phyloP scores from a whole-genome alignment of 2,888 invertebrate genomes.

The Tenthredo scrophulariae region DNA sequence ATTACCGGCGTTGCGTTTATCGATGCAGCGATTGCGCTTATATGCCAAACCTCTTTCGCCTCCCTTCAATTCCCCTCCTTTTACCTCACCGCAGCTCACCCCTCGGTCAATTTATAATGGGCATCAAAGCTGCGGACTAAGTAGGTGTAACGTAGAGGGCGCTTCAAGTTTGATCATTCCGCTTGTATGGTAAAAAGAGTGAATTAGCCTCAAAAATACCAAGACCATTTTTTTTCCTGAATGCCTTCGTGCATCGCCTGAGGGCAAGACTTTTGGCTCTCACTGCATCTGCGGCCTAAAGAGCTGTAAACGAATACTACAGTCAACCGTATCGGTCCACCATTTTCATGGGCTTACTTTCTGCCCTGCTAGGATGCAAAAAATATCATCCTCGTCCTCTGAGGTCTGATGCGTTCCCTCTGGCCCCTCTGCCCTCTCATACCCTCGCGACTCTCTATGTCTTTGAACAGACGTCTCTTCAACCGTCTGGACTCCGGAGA shows the following conservation, averaged over 20 bases:
- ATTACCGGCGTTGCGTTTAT: conserved; percentile 75
- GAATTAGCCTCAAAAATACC: not conserved
- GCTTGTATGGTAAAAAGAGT: conserved; percentile 3
- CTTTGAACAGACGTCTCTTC: conserved; percentile 29
- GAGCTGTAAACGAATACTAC: conserved; percentile 56
- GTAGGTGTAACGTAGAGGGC: conserved; percentile 14
- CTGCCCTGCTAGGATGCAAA: conserved; percentile 66
- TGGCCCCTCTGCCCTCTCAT: not conserved
- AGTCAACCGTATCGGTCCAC: conserved; percentile 53
- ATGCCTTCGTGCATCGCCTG: not conserved
- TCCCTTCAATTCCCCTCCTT: conserved; percentile 46
- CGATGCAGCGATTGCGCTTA: conserved; percentile 70
- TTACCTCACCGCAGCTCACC: not conserved
- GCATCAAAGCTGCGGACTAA: not conserved
- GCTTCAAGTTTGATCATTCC: not conserved
- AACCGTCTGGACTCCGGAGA: conserved; percentile 21
- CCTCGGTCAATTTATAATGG: conserved; percentile 38
- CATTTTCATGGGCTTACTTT: conserved; percentile 65
- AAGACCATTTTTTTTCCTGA: not conserved
- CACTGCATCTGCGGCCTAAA: not conserved
- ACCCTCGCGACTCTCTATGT: not conserved
- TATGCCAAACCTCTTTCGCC: conserved; percentile 59
- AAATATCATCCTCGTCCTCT: conserved; percentile 70
- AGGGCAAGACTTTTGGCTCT: not conserved
- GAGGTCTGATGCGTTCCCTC: conserved; percentile 65